Base-by-base conservation (phyloP, 1,140 invertebrate species). In the Drosophila ironensis region DNA sequence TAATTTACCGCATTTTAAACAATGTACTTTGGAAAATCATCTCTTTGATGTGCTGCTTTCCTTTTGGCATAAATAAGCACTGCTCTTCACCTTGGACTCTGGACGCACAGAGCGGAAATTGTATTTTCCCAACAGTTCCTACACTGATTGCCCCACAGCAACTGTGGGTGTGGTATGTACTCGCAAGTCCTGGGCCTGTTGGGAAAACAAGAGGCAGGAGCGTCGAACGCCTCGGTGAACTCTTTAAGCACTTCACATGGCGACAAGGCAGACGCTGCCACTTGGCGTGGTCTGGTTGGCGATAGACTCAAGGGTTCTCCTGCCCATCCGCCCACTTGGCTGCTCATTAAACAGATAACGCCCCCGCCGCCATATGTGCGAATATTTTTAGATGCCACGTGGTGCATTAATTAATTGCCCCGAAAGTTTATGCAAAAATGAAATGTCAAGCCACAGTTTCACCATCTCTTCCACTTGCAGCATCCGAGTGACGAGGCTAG, bases 341-440 rank as follows among this genome's bases (percentile, higher is more conserved):
- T 35, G 42, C 61, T 50, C 51, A 64, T 75, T 71, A 76, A 42
- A 56, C 22, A 45, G 48, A 45, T 51, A 54, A 38, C 35, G 11
- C 19, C 40, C n/a, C n/a, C 9, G 3, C 30, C 16, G 5, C 42
- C 24, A 20, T 20, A 45, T 45, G 7, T 51, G 40, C 38, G 50
- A 14, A 25, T 12, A 22, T 28, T 42, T 52, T 52, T 52, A 16
- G 25, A 22, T 9, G 52, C 8, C 37, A 25, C 14, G n/a, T 35
- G 22, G 24, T 33, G 38, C 20, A 54, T 53, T 64, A 80, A 81
- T 80, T 75, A 80, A 80, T 76, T 77, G 56, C 68, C 17, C 37
- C n/a, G n/a, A 42, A 53, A 54, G 28, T 68, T 45, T 48, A 33
- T 19, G 42, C 52, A 51, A 59, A 51, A 59, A 60, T 46, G 41